Evolutionary conservation across 1,140 invertebrate genomes (phyloP).

Genomic region (Achroia grisella): DNA sequence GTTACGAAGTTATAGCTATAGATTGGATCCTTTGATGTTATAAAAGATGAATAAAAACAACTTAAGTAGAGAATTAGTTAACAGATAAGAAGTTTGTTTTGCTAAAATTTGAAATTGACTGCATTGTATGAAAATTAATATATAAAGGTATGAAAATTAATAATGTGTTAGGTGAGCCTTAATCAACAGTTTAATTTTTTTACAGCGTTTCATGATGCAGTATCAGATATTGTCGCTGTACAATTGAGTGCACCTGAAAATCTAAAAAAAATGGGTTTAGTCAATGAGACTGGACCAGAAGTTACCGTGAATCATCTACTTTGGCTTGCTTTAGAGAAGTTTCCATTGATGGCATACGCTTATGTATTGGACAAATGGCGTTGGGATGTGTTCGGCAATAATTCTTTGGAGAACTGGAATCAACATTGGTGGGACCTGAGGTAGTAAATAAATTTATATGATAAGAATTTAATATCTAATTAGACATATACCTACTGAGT

Average conservation of each 20-base stretch:
- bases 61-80: too few species aligned
- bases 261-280: constrained; percentile 67
- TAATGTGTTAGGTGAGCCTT: too few species aligned
- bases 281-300: constrained; percentile 43
- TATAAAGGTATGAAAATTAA: too few species aligned
- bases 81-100: too few species aligned
- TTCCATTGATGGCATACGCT: constrained; percentile 76
- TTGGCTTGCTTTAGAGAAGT: constrained; percentile 77
- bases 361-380: constrained; percentile 75
- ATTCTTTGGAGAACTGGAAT: constrained; percentile 70
- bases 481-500: too few species aligned
- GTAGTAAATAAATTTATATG: constrained; percentile 38
- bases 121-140: not conserved
- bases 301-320: constrained; percentile 77
- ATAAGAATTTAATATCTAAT: too few species aligned
- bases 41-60: too few species aligned
- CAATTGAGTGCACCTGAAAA: constrained; percentile 76
- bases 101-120: too few species aligned
- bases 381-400: constrained; percentile 76
- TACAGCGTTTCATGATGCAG: constrained; percentile 81
- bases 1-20: too few species aligned
- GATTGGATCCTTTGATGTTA: too few species aligned
- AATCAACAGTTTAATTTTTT: constrained; percentile 8
- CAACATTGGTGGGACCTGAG: constrained; percentile 77
- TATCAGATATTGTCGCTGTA: constrained; percentile 79